phyloP scores from a whole-genome alignment of 2,888 invertebrate species.

The Camponotus fellah region DNA sequence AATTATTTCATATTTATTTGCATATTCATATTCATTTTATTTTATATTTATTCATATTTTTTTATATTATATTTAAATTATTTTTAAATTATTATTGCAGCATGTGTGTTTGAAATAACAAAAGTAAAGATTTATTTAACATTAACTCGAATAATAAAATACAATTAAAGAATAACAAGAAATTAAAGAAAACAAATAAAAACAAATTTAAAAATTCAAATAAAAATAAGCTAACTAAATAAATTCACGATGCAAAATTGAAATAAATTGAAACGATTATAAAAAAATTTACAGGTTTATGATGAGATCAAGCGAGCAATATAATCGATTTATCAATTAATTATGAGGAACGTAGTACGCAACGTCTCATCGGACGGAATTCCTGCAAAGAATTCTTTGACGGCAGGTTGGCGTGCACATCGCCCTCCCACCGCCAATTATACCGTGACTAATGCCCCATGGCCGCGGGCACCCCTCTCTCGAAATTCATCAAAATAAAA shows the following conservation, averaged over 20 bases:
- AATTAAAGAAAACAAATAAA: neutral
- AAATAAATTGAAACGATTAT: neutral
- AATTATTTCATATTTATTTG: constrained; percentile 11
- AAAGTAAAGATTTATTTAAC: neutral
- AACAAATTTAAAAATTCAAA: neutral
- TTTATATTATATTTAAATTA: neutral
- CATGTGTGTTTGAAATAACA: neutral
- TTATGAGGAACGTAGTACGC: constrained; percentile 24
- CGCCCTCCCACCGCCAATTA: constrained; percentile 79
- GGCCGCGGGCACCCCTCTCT: constrained; percentile 77
- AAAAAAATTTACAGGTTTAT: neutral
- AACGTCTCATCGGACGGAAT: constrained; percentile 46
- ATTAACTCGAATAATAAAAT: constrained; percentile 1
- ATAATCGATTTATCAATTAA: constrained; percentile 55
- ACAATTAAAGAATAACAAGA: neutral
- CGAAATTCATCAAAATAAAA: constrained; percentile 84
- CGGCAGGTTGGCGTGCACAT: constrained; percentile 47
- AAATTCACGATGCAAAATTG: neutral
- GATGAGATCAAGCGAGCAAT: constrained; percentile 24
- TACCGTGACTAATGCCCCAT: constrained; percentile 82
- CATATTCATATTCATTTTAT: too few relatives aligned
- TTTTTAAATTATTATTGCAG: neutral
- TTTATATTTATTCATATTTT: too few relatives aligned
- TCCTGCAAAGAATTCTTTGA: constrained; percentile 58
- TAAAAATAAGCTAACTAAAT: neutral